These are phyloP conservation scores for Proteles cristata DNA, from an alignment of 2,113 vertebrate genomes.

Conservation along the genomic window DNA sequence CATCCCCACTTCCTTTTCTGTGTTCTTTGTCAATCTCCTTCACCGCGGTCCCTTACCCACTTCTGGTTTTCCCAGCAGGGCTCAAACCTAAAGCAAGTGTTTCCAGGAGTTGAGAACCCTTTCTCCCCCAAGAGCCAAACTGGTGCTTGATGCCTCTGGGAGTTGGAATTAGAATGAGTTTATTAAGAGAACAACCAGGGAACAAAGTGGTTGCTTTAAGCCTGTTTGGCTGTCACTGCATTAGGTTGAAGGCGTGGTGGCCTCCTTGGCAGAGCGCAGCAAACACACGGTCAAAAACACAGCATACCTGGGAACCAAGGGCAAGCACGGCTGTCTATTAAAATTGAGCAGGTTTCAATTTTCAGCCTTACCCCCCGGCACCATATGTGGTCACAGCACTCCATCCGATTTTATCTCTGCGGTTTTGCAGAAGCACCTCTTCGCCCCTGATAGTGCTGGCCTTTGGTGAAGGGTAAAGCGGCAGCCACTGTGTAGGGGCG, in stretches of 20 bases:
- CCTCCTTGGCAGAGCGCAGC: too few relatives aligned
- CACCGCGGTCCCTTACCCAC: neutral
- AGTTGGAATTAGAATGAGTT: neutral
- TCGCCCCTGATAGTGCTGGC: neutral
- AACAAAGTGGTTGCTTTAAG: neutral
- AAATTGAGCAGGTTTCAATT: neutral
- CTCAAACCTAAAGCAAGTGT: neutral
- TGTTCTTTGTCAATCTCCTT: neutral
- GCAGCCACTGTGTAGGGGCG: neutral
- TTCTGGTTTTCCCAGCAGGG: neutral
- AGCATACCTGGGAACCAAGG: neutral
- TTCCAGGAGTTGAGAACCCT: neutral
- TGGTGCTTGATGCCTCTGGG: neutral
- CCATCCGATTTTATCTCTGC: neutral
- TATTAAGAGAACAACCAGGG: neutral
- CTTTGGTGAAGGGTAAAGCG: neutral
- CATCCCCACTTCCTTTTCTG: neutral
- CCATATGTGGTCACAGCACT: neutral
- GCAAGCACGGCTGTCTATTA: neutral
- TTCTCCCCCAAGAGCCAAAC: neutral
- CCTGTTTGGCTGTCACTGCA: neutral
- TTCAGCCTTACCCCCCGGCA: neutral
- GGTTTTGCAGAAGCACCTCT: neutral
- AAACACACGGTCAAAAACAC: neutral
- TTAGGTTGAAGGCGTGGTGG: neutral